Evolutionary conservation across 2,113 vertebrate species (phyloP), one percentile per base, ranked within the genome.

Genomic region (Pseudopodoces humilis): DNA sequence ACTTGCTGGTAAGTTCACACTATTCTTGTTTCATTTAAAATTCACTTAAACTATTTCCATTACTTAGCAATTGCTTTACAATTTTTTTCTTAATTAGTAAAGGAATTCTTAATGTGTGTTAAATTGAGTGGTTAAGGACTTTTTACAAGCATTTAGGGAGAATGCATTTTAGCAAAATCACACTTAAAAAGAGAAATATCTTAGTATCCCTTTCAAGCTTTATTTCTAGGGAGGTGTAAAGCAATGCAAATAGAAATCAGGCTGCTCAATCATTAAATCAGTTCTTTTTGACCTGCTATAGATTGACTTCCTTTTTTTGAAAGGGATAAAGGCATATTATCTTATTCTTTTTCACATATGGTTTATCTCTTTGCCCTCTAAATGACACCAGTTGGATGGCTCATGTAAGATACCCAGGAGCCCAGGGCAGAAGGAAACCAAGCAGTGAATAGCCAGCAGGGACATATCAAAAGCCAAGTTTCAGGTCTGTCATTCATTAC

Each of bases 291-390:
- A 6, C 64, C 50, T 72, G 37, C 72, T 91, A 43, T 62, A 85
- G 2, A 28, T 65, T 82, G 53, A 35, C 68, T 79, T 94, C 19
- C 23, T 92, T 83, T 76, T 39, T 91, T 56, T 75, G 24, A 84
- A 95, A 75, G 65, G 44, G 22, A 82, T 28, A 90, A 81, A 95
- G 60, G 20, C 35, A 64, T 3, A 2, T 59, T 70, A 88, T 83
- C 83, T 94, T 91, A 37, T 62, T 92, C 41, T 83, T 95, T 94
- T 92, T 87, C 84, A 91, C 74, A 87, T 95, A 94, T 53, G 81
- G 84, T 94, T 90, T 96, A 83, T 90, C 63, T 95, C 67, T 92
- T 94, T 95, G 91, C 84, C 93, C 84, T 96, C 80, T 82, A 64
- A 77, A 74, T 94, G 84, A 91, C 87, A 96, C 31, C 13, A n/a